phyloP scores from a whole-genome alignment of 1,140 invertebrate genomes.

The Drosophila insularis region DNA sequence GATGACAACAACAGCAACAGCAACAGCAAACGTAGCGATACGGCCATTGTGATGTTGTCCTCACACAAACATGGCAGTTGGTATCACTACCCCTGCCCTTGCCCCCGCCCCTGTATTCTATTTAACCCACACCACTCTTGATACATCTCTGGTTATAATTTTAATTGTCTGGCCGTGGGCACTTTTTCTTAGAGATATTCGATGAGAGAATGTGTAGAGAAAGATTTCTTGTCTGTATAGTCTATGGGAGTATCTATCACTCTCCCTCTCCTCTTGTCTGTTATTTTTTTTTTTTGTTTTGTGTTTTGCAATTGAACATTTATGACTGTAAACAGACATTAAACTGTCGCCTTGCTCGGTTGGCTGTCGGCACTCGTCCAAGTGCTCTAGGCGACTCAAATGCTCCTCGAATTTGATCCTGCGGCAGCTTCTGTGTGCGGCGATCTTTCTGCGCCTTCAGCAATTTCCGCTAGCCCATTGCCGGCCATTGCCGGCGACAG shows the following conservation, averaged over 20 bases:
- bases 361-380: constrained; percentile 35
- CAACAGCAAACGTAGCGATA: constrained; percentile 44
- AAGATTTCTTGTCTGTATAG: background rate
- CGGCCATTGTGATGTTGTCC: constrained; percentile 66
- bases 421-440: constrained; percentile 59
- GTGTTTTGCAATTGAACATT: constrained; percentile 69
- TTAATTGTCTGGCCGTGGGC: constrained; percentile 62
- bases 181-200: constrained; percentile 47
- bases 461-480: constrained; percentile 65
- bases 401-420: constrained; percentile 67
- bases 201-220: constrained; percentile 1
- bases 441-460: constrained; percentile 60
- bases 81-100: constrained; percentile 10
- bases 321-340: constrained; percentile 81
- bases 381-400: constrained; percentile 41
- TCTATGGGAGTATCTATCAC: constrained; percentile 15
- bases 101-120: background rate
- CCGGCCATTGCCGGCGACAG: constrained; percentile 60
- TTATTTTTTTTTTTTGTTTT: constrained; percentile 14
- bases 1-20: constrained; percentile 62
- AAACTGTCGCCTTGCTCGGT: constrained; percentile 66
- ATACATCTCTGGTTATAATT: constrained; percentile 67
- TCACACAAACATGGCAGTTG: constrained; percentile 73
- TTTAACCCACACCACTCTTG: constrained; percentile 12
- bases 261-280: constrained; percentile 1